phyloP scores from a whole-genome alignment of 2,113 vertebrate species.

The Meles meles region DNA sequence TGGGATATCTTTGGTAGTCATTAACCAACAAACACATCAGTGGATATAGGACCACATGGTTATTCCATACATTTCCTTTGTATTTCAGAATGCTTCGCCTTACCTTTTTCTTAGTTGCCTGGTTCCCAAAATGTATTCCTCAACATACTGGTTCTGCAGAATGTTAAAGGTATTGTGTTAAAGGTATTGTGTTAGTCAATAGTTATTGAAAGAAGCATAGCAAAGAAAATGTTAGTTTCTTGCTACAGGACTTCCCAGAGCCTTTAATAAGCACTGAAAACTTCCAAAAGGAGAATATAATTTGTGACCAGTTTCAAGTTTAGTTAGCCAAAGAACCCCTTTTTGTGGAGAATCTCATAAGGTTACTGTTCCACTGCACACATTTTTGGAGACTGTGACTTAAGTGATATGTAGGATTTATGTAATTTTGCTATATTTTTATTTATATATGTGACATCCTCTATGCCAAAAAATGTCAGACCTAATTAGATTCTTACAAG shows the following conservation, averaged over 20 bases:
- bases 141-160: not conserved
- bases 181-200: not conserved
- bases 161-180: not conserved
- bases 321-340: not conserved
- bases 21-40: not conserved
- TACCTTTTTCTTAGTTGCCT: not conserved
- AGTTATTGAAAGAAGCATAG: not conserved
- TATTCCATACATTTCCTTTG: not conserved
- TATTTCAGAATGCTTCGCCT: not conserved
- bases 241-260: not conserved
- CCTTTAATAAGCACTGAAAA: not conserved
- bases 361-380: not conserved
- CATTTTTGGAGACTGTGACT: not conserved
- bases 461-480: not conserved
- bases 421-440: not conserved
- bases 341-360: not conserved
- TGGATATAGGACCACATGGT: not conserved
- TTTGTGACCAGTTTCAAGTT: not conserved
- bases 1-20: not conserved
- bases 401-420: not conserved
- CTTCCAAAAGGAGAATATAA: not conserved
- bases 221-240: not conserved
- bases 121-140: not conserved
- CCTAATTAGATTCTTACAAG: not conserved
- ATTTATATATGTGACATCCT: not conserved